A percentile compares a stretch with the other conserved stretches of the same genome.
Conservation (phyloP, 2,797 vertebrate genomes). For the Aphelocoma californica region DNA sequence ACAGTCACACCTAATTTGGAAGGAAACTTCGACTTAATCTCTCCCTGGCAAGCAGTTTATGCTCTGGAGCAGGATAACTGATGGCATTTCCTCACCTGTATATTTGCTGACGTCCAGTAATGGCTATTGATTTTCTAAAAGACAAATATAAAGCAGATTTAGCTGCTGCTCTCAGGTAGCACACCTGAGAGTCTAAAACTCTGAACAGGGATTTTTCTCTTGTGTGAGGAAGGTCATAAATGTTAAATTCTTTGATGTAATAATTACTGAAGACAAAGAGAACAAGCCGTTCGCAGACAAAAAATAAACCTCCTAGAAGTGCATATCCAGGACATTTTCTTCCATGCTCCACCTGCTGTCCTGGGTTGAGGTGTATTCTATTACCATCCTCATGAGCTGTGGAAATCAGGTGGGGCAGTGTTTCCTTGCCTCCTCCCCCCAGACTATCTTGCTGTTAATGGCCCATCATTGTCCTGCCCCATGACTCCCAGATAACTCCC, state of each 20-base stretch:
- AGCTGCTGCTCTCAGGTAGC: not conserved
- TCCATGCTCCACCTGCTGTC: not conserved
- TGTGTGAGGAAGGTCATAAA: not conserved
- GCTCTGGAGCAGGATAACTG: not conserved
- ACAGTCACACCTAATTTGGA: accelerated
- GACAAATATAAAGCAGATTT: not conserved
- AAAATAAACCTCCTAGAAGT: not conserved
- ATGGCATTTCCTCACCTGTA: not conserved
- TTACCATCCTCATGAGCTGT: no score
- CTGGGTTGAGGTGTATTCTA: no score
- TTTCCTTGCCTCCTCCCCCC: no score
- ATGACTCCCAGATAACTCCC: no score
- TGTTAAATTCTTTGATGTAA: not conserved
- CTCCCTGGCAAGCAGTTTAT: not conserved
- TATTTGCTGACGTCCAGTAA: not conserved
- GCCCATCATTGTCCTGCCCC: no score
- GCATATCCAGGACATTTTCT: not conserved
- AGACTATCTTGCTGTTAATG: no score
- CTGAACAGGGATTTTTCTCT: not conserved
- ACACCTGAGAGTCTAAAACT: not conserved
- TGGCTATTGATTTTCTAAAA: not conserved
- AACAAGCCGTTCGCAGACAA: not conserved
- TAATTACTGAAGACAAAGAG: not conserved
- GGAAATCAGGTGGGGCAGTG: no score
- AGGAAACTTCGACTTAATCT: not conserved